These are phyloP conservation scores for Eurystomus gularis DNA, from an alignment of 2,113 vertebrate genomes.

Conservation along the genomic window DNA sequence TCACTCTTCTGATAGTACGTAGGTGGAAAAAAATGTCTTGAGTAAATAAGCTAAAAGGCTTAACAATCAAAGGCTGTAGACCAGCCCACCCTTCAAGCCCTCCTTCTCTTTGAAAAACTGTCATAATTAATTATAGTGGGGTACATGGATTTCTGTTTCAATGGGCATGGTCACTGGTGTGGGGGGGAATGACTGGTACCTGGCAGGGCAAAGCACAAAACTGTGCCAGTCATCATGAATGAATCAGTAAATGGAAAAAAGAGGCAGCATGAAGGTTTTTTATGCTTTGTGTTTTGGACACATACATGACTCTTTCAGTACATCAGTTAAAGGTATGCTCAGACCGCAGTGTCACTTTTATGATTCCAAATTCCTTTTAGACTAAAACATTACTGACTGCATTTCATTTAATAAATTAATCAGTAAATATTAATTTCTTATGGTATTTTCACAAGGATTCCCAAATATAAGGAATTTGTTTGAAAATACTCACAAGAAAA, in stretches of 20 bases:
- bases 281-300: not conserved
- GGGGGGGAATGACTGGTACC: not conserved
- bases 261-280: not conserved
- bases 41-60: not conserved
- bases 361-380: not conserved
- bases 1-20: not conserved
- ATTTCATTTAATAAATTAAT: not conserved
- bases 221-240: not conserved
- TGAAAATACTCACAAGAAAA: not conserved
- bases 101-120: not conserved
- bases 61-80: not conserved
- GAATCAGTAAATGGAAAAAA: not conserved
- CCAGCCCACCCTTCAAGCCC: not conserved
- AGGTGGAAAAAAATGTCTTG: not conserved
- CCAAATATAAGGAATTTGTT: not conserved
- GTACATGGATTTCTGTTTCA: not conserved
- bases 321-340: not conserved
- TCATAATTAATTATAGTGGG: not conserved
- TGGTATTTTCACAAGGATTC: not conserved
- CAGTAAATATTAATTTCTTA: not conserved
- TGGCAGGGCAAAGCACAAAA: not conserved
- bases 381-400: not conserved
- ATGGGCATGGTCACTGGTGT: accelerated
- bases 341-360: not conserved
- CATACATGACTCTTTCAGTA: accelerated